phyloP scores from a whole-genome alignment of 1,140 invertebrate genomes.

The Zaprionus capensis region DNA sequence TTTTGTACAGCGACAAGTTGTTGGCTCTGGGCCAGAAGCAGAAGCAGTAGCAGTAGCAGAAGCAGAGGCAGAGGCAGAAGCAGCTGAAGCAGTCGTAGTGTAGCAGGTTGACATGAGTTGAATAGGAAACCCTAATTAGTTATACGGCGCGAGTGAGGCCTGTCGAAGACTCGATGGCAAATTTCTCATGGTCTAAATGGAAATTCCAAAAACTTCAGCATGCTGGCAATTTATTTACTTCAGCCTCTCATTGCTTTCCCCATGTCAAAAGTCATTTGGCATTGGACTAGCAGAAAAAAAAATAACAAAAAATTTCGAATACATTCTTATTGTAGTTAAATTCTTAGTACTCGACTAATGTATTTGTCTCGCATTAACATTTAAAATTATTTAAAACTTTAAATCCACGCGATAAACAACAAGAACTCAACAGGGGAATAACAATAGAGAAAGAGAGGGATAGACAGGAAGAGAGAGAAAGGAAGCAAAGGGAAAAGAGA shows the following conservation, averaged over 20 bases:
- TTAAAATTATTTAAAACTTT: constrained; percentile 68
- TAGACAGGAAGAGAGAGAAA: background rate
- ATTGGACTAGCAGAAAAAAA: background rate
- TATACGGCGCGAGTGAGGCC: background rate
- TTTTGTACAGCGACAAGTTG: constrained; percentile 30
- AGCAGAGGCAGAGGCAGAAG: background rate
- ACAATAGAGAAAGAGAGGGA: background rate
- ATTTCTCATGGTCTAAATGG: background rate
- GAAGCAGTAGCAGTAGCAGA: background rate
- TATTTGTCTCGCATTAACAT: constrained; percentile 34
- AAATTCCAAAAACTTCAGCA: background rate
- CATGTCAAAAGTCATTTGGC: background rate
- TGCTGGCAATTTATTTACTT: constrained; percentile 3
- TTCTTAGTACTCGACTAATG: background rate
- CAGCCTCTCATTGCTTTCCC: background rate
- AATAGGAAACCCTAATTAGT: constrained; percentile 31
- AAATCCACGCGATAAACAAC: constrained; percentile 41
- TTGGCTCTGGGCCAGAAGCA: constrained; percentile 30
- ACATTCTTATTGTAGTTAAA: background rate
- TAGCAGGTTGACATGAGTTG: constrained; percentile 14
- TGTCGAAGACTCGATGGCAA: constrained; percentile 2
- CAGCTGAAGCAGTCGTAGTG: background rate
- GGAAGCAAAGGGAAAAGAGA: background rate
- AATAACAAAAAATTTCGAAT: background rate
- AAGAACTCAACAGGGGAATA: background rate